A percentile compares a stretch with the other conserved stretches of the same genome.
phyloP scores from a whole-genome alignment of 2,888 invertebrate genomes.

The Megamerina dolium region DNA sequence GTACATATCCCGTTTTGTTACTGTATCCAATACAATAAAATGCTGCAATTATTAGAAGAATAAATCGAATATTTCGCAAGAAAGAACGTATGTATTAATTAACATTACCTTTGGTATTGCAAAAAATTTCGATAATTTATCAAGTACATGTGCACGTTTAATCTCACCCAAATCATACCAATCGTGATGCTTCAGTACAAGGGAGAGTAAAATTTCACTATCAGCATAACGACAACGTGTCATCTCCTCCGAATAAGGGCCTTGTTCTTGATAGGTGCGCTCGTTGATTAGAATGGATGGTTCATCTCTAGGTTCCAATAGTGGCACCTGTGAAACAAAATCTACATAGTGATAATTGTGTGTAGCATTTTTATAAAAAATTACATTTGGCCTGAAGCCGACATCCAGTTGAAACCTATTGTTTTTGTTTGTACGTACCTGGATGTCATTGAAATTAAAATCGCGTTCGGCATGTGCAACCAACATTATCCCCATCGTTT shows the following conservation, averaged over 20 bases:
- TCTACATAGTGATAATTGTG: not conserved
- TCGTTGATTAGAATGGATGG: too few species aligned
- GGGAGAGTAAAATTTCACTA: conserved; percentile 43
- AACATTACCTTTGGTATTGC: conserved; percentile 45
- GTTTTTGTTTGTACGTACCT: conserved; percentile 31
- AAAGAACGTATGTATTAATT: not conserved
- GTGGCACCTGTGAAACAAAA: conserved; percentile 31
- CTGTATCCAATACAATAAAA: conserved; percentile 43
- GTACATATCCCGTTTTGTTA: conserved; percentile 38
- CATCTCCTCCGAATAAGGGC: conserved; percentile 39
- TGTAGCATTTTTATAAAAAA: too few species aligned
- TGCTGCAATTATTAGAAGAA: conserved; percentile 33
- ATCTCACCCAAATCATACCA: conserved; percentile 42
- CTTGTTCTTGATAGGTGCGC: conserved; percentile 24
- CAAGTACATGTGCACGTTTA: conserved; percentile 41
- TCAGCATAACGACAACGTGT: conserved; percentile 40
- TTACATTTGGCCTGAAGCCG: not conserved
- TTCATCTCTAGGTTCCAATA: conserved; percentile 41
- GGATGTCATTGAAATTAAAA: conserved; percentile 47
- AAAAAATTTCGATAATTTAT: conserved; percentile 48
- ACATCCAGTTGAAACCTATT: not conserved
- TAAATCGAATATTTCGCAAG: not conserved
- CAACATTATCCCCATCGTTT: too few species aligned
- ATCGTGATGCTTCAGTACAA: conserved; percentile 42
- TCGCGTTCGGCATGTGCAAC: too few species aligned